Evolutionary conservation across 2,113 vertebrate species (phyloP).

Genomic region (Zosterops pallidus): DNA sequence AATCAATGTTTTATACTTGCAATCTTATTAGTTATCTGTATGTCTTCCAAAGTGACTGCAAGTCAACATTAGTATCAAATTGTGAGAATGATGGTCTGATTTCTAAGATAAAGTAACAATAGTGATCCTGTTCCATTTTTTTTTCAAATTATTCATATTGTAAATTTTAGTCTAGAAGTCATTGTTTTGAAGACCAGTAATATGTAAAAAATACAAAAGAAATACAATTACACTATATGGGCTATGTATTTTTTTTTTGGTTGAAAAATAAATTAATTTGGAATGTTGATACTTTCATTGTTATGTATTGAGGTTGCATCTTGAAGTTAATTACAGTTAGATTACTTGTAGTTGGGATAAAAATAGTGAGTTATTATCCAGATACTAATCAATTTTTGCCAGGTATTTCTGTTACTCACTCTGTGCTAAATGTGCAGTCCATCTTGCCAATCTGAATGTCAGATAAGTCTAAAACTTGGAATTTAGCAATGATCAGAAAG

Average conservation of each 20-base stretch:
- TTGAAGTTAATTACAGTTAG: not conserved
- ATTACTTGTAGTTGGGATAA: not conserved
- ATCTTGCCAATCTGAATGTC: not conserved
- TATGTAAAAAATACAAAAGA: not conserved
- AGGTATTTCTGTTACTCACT: not conserved
- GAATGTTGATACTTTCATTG: not conserved
- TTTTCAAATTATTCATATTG: not conserved
- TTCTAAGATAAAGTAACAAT: not conserved
- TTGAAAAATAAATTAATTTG: not conserved
- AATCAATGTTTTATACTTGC: not conserved
- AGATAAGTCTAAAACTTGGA: not conserved
- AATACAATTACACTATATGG: not conserved
- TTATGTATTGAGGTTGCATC: not conserved
- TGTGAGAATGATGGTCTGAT: not conserved
- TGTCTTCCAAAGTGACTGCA: not conserved
- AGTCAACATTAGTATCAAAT: not conserved
- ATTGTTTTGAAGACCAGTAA: not conserved
- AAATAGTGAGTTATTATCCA: not conserved
- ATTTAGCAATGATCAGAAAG: not conserved
- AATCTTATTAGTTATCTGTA: not conserved
- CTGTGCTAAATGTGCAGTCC: not conserved
- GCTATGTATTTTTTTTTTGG: not conserved
- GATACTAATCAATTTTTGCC: not conserved
- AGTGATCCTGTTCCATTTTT: not conserved
- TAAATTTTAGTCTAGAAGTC: not conserved